Base-by-base conservation (phyloP, 1,140 invertebrate genomes). In the Zaprionus africanus region DNA sequence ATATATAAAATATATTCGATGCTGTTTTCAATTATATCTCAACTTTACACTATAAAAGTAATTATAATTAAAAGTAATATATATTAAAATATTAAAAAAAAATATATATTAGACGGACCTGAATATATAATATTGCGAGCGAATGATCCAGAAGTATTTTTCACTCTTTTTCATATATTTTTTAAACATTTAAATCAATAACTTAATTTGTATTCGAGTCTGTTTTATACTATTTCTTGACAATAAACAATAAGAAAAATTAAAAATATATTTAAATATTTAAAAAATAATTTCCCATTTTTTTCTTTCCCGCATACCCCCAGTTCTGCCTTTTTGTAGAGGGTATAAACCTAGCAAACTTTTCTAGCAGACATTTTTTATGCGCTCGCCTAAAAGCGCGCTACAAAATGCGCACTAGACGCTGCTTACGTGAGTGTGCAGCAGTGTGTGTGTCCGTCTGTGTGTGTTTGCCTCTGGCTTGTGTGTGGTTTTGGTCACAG, bases 401-500 rank as follows among this genome's bases (percentile, higher is more conserved):
- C 74, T 65, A 72, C 63, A 67, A 67, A 66, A 73, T 72, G 53
- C 61, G 59, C 68, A 41, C 41, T 58, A 63, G 41, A 58, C 63
- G 51, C 22, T 13, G 54, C 53, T 5, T 28, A 41, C 12, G 28
- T 51, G 46, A 15, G 43, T 38, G 57, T 46, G 22, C 34, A 34
- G 9, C 49, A 28, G 53, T 46, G 7, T 31, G 28, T 31, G 28
- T 41, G 34, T 82, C 56, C 61, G 31, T 59, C 24, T 68, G 61
- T 77, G 43, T 58, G 61, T 78, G 60, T 66, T 46, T 4, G 24
- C 36, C 60, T 13, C 19, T 22, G 61, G 67, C 12, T 46, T 77
- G 57, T 74, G 54, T 76, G 70, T 46, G 72, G 65, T 73, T 76
- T 71, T 81, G 82, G 82, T 85, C 82, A 76, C 82, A 85, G 82